A percentile compares a stretch with the other conserved stretches of the same genome.
Evolutionary conservation across 1,140 invertebrate genomes (phyloP).

Genomic region (Ruditapes philippinarum): DNA sequence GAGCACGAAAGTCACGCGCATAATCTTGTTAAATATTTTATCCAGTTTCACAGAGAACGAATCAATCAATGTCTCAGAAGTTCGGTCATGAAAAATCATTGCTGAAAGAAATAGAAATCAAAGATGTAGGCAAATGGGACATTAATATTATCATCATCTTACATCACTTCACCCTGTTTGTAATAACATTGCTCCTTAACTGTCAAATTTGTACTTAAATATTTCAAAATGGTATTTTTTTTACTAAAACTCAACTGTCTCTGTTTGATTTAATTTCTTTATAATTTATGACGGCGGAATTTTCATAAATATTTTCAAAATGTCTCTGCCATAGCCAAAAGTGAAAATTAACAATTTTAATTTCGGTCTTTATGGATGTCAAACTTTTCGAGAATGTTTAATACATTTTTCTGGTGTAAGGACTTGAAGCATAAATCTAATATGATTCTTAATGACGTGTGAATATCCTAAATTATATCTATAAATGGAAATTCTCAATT

Average conservation of each 20-base stretch:
- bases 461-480: too few species aligned
- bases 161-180: background rate
- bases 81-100: conserved; percentile 19
- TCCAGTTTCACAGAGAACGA: conserved; percentile 2
- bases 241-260: background rate
- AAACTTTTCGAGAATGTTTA: too few species aligned
- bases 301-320: background rate
- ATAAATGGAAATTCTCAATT: too few species aligned
- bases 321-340: too few species aligned
- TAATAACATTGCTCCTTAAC: conserved; percentile 11
- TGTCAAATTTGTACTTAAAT: conserved; percentile 23
- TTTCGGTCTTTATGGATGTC: too few species aligned
- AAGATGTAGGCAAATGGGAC: conserved; percentile 19
- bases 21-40: conserved; percentile 12
- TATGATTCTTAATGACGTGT: too few species aligned
- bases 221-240: background rate
- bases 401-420: too few species aligned
- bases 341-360: too few species aligned
- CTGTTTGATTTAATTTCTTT: background rate
- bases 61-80: conserved; percentile 22
- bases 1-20: background rate
- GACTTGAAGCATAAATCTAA: too few species aligned
- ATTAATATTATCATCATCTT: conserved; percentile 22
- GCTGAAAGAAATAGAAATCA: conserved; percentile 10
- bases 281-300: background rate